phyloP scores from a whole-genome alignment of 2,888 invertebrate species.

The Drosophila birchii region DNA sequence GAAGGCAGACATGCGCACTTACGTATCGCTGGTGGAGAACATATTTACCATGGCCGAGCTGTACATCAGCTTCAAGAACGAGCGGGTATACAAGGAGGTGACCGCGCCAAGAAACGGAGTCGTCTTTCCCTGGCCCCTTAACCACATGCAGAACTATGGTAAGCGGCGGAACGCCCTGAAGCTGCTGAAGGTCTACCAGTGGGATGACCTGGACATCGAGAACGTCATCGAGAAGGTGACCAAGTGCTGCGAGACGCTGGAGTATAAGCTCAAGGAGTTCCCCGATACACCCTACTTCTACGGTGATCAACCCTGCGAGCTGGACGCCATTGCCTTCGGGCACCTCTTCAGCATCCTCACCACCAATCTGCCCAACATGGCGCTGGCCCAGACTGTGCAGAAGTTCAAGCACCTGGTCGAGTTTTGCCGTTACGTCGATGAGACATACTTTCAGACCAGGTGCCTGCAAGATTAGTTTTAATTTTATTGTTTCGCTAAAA shows the following conservation, averaged over 20 bases:
- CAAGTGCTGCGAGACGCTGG: conserved; percentile 94
- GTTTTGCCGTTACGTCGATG: conserved; percentile 93
- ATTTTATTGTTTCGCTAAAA: conserved; percentile 3
- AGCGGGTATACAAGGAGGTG: conserved; percentile 91
- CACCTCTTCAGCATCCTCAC: conserved; percentile 98
- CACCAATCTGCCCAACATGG: conserved; percentile 93
- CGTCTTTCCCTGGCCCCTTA: conserved; percentile 97
- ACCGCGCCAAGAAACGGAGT: conserved; percentile 94
- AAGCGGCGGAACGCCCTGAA: conserved; percentile 90
- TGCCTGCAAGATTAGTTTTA: conserved; percentile 30
- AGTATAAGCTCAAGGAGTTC: conserved; percentile 90
- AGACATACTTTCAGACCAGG: conserved; percentile 88
- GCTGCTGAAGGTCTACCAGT: conserved; percentile 91
- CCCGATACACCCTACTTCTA: conserved; percentile 90
- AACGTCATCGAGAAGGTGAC: conserved; percentile 90
- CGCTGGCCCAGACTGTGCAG: conserved; percentile 92
- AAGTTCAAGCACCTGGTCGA: conserved; percentile 91
- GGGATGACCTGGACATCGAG: conserved; percentile 91
- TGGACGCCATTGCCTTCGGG: conserved; percentile 98
- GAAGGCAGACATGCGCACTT: conserved; percentile 96
- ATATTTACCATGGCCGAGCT: conserved; percentile 95
- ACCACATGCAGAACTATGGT: conserved; percentile 91
- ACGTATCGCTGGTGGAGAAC: conserved; percentile 95
- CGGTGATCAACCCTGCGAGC: conserved; percentile 94
- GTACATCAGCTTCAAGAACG: conserved; percentile 95